Percentiles rank a stretch among this genome's conserved stretches.
phyloP scores from a whole-genome alignment of 2,113 vertebrate species.

The Donacobius atricapilla region DNA sequence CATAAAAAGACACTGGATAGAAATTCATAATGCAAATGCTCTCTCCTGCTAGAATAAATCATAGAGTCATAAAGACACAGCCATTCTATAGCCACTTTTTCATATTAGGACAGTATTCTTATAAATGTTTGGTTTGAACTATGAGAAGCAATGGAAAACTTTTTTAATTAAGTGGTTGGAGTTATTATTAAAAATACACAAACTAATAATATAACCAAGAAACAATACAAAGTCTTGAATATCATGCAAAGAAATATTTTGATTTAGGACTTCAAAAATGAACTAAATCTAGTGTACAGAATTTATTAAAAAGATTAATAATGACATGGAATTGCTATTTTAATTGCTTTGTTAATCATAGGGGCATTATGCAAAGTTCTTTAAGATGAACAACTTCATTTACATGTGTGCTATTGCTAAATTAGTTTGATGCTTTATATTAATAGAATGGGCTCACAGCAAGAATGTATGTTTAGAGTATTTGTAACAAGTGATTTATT shows the following conservation, averaged over 20 bases:
- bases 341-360: slow-evolving; percentile 57
- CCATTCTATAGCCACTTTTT: neutral
- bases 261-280: slow-evolving; percentile 20
- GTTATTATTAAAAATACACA: neutral
- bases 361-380: slow-evolving; percentile 34
- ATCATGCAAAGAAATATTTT: neutral
- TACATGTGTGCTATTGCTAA: slow-evolving; percentile 45
- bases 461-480: neutral
- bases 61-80: neutral
- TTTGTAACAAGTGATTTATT: neutral
- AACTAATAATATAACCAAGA: neutral
- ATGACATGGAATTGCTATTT: slow-evolving; percentile 25
- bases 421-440: slow-evolving; percentile 45
- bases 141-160: neutral
- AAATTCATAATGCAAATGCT: slow-evolving; percentile 15
- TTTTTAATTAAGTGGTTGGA: neutral
- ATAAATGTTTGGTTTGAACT: neutral
- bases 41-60: neutral
- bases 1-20: neutral
- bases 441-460: slow-evolving; percentile 5
- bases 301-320: slow-evolving; percentile 52
- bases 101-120: neutral
- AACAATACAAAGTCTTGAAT: neutral
- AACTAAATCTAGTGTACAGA: neutral
- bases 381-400: slow-evolving; percentile 50